These are phyloP conservation scores for Peromyscus nudipes DNA, from an alignment of 2,797 vertebrate genomes.

Conservation along the genomic window DNA sequence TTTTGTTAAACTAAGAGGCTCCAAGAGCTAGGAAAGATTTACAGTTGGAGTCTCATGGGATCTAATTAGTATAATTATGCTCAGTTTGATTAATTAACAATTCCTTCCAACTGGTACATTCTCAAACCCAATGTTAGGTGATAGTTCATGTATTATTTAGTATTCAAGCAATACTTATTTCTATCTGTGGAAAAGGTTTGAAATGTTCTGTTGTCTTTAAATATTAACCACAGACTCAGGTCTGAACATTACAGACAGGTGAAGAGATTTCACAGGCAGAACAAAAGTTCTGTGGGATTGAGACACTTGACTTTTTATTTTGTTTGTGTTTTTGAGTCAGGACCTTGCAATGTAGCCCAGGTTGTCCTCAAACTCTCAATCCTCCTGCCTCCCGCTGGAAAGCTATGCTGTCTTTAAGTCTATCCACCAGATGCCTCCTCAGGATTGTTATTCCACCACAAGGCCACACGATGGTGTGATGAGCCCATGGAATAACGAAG, in stretches of 20 bases:
- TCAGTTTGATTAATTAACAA: background rate
- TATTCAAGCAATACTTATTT: background rate
- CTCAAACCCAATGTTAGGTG: background rate
- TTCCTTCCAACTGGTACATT: background rate
- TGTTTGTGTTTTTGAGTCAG: background rate
- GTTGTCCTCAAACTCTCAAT: background rate
- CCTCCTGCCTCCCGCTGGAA: background rate
- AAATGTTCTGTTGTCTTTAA: slow-evolving; percentile 12
- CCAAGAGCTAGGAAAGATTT: background rate
- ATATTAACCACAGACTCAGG: background rate
- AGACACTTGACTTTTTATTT: background rate
- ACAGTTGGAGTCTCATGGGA: background rate
- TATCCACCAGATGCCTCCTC: background rate
- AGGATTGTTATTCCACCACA: background rate
- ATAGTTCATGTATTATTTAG: slow-evolving; percentile 27
- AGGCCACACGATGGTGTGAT: slow-evolving; percentile 47
- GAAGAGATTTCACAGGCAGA: background rate
- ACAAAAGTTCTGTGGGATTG: background rate
- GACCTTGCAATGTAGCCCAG: background rate
- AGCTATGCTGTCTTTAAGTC: background rate
- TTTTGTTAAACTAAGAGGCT: background rate
- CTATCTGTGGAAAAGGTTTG: background rate
- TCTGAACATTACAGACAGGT: background rate
- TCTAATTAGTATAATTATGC: slow-evolving; percentile 10
- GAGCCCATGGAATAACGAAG: background rate